These are phyloP conservation scores for Drymonia ruficornis DNA, from an alignment of 2,888 invertebrate genomes.

Conservation along the genomic window DNA sequence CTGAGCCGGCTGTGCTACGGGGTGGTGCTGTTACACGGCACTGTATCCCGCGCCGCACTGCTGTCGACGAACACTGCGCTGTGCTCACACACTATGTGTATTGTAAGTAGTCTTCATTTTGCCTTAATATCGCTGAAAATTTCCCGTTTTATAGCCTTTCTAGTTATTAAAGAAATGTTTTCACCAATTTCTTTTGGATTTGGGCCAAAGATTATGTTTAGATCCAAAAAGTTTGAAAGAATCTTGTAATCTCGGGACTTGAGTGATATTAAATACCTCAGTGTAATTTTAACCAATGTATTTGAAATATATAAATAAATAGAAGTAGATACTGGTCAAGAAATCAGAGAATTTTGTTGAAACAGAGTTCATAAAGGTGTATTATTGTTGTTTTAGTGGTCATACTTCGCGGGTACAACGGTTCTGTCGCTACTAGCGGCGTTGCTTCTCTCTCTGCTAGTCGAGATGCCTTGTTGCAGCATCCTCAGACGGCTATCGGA, in stretches of 20 bases:
- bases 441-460: conserved; percentile 78
- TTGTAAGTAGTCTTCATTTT: conserved; percentile 74
- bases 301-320: too few species aligned
- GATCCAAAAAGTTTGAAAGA: too few species aligned
- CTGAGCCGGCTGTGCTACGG: conserved; percentile 83
- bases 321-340: too few species aligned
- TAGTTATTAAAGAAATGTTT: too few species aligned
- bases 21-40: conserved; percentile 81
- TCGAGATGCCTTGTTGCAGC: conserved; percentile 86
- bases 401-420: conserved; percentile 80
- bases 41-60: conserved; percentile 71
- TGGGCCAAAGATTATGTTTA: conserved; percentile 8
- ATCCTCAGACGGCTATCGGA: conserved; percentile 79
- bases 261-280: too few species aligned
- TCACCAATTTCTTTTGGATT: too few species aligned
- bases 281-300: too few species aligned
- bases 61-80: conserved; percentile 72
- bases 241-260: too few species aligned
- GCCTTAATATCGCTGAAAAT: too few species aligned
- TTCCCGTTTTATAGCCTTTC: too few species aligned
- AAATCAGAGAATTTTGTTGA: too few species aligned
- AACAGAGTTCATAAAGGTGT: too few species aligned
- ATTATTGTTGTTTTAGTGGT: conserved; percentile 63
- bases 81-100: conserved; percentile 71
- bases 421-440: conserved; percentile 68